Evolutionary conservation across 2,888 invertebrate genomes (phyloP).

Genomic region (Prenolepis imparis): DNA sequence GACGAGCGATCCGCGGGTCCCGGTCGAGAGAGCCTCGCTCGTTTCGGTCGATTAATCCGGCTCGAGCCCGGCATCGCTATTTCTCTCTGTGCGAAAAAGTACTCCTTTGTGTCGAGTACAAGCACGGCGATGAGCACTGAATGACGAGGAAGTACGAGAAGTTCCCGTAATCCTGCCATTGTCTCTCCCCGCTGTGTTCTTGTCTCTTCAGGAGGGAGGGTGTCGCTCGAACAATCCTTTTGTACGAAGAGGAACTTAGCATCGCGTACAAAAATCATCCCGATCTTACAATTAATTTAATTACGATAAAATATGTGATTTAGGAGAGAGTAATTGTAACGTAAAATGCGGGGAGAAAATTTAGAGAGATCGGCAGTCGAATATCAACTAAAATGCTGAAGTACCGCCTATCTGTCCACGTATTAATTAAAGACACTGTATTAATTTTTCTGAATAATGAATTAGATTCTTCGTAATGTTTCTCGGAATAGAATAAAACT

Average conservation of each 20-base stretch:
- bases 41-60: slow-evolving; percentile 76
- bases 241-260: not conserved
- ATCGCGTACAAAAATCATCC: not conserved
- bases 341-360: too few relatives aligned
- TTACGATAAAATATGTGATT: not conserved
- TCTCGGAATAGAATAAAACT: not conserved
- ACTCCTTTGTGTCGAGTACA: slow-evolving; percentile 68
- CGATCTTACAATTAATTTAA: not conserved
- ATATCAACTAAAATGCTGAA: slow-evolving; percentile 7
- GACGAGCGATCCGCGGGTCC: slow-evolving; percentile 66
- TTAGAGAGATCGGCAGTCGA: too few relatives aligned
- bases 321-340: not conserved
- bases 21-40: slow-evolving; percentile 63
- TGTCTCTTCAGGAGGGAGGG: slow-evolving; percentile 26
- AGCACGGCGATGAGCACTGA: slow-evolving; percentile 46
- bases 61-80: slow-evolving; percentile 70
- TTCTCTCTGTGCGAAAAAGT: slow-evolving; percentile 74
- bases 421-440: slow-evolving; percentile 77
- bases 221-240: slow-evolving; percentile 1
- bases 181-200: too few relatives aligned
- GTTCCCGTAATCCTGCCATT: slow-evolving; percentile 72
- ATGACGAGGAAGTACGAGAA: slow-evolving; percentile 62
- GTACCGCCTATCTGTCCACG: slow-evolving; percentile 71
- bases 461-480: not conserved
- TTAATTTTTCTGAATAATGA: slow-evolving; percentile 25